Conservation (phyloP, 1,140 invertebrate genomes). For the Temnothorax nylanderi region DNA sequence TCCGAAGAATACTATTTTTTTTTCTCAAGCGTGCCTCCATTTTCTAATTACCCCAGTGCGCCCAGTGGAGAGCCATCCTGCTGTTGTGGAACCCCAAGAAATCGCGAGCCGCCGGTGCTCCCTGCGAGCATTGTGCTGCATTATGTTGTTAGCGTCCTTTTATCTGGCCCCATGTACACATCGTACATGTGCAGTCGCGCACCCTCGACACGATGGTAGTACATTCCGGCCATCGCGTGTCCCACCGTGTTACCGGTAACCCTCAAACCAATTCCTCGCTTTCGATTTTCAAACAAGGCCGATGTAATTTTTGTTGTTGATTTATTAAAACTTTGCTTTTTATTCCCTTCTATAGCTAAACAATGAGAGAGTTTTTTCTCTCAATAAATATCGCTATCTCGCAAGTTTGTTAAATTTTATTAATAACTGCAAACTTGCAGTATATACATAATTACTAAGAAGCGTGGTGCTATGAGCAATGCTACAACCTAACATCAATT, state of each 20-base stretch:
- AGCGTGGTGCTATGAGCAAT: not conserved
- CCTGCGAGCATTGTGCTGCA: slow-evolving; percentile 66
- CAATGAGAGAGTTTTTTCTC: not conserved
- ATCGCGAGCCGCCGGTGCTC: slow-evolving; percentile 53
- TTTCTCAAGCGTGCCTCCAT: not conserved
- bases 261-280: slow-evolving; percentile 19
- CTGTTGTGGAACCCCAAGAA: slow-evolving; percentile 69
- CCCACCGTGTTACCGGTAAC: slow-evolving; percentile 17
- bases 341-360: not conserved
- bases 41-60: slow-evolving; percentile 67
- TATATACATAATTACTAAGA: not conserved
- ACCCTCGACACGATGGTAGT: slow-evolving; percentile 39
- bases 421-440: not conserved
- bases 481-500: not conserved
- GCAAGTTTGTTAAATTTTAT: not conserved
- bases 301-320: not conserved
- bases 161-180: slow-evolving; percentile 31
- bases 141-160: slow-evolving; percentile 73
- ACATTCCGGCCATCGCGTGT: slow-evolving; percentile 18
- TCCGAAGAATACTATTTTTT: slow-evolving; percentile 11
- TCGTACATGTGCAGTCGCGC: slow-evolving; percentile 56
- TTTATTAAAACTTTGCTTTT: not conserved
- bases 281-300: slow-evolving; percentile 20
- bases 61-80: slow-evolving; percentile 53
- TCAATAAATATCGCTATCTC: not conserved